phyloP scores from a whole-genome alignment of 2,113 vertebrate species.

The Elaphurus davidianus region DNA sequence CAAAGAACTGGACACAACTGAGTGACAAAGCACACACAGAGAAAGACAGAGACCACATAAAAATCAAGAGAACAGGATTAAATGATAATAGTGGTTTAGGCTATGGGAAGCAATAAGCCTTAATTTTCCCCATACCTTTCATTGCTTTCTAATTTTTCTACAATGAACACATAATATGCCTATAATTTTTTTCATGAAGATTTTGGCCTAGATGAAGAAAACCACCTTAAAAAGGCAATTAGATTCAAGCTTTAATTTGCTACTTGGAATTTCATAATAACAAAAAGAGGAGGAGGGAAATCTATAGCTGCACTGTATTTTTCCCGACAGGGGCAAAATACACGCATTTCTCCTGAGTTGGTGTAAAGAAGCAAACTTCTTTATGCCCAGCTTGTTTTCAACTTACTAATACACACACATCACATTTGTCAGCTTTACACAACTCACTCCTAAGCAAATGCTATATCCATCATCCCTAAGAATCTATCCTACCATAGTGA shows the following conservation, averaged over 20 bases:
- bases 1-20: background rate
- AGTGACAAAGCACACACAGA: background rate
- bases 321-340: background rate
- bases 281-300: background rate
- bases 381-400: background rate
- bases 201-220: background rate
- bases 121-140: background rate
- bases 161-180: background rate
- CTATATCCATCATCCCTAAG: constrained; percentile 48
- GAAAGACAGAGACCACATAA: background rate
- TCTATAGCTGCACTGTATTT: background rate
- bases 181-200: background rate
- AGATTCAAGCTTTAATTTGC: background rate
- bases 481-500: background rate
- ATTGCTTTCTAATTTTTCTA: constrained; percentile 18
- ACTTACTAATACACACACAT: background rate
- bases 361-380: background rate
- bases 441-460: constrained; percentile 36
- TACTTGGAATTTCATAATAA: background rate
- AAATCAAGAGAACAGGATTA: background rate
- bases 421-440: constrained; percentile 22
- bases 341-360: background rate
- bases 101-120: background rate
- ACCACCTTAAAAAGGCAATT: background rate
- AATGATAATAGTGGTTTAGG: background rate